Conservation (phyloP, 2,888 invertebrate genomes). For the Xestia ashworthii region DNA sequence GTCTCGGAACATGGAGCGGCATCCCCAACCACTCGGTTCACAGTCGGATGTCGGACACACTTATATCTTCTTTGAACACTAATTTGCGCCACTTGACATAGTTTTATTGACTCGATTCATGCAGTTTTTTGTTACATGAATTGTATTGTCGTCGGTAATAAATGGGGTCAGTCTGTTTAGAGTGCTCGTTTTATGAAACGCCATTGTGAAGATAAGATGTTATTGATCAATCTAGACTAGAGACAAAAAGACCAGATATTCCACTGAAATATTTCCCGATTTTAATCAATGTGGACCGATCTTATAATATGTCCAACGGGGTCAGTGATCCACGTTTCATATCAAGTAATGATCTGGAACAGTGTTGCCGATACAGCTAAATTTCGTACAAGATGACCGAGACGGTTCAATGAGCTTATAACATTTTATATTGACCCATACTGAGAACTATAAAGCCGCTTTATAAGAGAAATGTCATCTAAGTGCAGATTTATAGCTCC, state of each 20-base stretch:
- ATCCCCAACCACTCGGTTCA: constrained; percentile 46
- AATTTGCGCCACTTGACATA: constrained; percentile 51
- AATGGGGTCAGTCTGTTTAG: background rate
- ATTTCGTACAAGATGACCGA: constrained; percentile 51
- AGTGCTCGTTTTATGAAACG: constrained; percentile 14
- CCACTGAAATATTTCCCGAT: constrained; percentile 12
- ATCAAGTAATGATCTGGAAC: constrained; percentile 63
- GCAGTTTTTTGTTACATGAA: constrained; percentile 28
- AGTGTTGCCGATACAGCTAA: constrained; percentile 46
- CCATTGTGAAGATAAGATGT: constrained; percentile 14
- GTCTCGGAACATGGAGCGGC: constrained; percentile 48
- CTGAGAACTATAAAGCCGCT: constrained; percentile 47
- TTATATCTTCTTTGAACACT: constrained; percentile 51
- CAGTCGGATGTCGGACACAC: constrained; percentile 49
- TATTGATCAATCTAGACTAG: constrained; percentile 10
- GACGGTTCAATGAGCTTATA: constrained; percentile 55
- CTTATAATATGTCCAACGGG: constrained; percentile 45
- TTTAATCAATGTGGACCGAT: constrained; percentile 54
- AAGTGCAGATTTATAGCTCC: constrained; percentile 33
- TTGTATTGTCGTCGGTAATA: background rate
- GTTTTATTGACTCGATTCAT: constrained; percentile 42
- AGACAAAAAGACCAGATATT: background rate
- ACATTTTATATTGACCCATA: constrained; percentile 53
- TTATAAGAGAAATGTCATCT: constrained; percentile 44
- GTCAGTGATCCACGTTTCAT: constrained; percentile 61